Evolutionary conservation across 2,113 vertebrate genomes (phyloP), one percentile per base, ranked within the genome.

Genomic region (Salvelinus namaycush): DNA sequence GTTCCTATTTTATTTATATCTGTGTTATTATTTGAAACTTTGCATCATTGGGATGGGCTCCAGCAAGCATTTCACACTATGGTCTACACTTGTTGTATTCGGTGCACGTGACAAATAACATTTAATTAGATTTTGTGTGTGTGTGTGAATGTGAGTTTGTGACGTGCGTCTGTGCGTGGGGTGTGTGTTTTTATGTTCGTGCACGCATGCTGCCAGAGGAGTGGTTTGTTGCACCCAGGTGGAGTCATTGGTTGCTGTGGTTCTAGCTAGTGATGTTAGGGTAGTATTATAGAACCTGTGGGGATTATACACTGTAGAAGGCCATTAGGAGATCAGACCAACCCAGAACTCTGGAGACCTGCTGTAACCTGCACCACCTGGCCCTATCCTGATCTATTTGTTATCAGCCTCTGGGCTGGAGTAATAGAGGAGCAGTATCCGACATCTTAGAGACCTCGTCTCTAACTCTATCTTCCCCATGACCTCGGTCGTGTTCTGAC

Each of bases 311-410:
- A 44, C 39, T 11, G 39, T 49, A 73, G 79, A 44, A 44, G 39
- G 80, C 67, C 81, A 74, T 76, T 79, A 79, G 72, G 78, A 79
- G 78, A 83, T 82, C 81, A 69, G 73, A 77, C 60, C n/a, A 67
- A 76, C 73, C 76, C 73, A 22, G 18, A 72, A 75, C 90, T 83
- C 89, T n/a, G 29, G 89, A 88, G 90, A 90, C 80, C 31, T 72
- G 59, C 79, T 60, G 54, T 57, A 57, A 44, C 54, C 14, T 72
- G 72, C 66, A 76, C 39, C 39, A 44, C 82, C 77, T 82, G 60
- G 70, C 66, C 84, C 79, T 78, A 34, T 92, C 89, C 92, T 91
- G 39, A 44, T 44, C 7, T 92, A 89, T 90, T 90, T 92, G 90
- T 82, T 85, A 89, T 87, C 77, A 74, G 81, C 81, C 77, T 86